Evolutionary conservation across 1,140 invertebrate species (phyloP).

Genomic region (Apis cerana): DNA sequence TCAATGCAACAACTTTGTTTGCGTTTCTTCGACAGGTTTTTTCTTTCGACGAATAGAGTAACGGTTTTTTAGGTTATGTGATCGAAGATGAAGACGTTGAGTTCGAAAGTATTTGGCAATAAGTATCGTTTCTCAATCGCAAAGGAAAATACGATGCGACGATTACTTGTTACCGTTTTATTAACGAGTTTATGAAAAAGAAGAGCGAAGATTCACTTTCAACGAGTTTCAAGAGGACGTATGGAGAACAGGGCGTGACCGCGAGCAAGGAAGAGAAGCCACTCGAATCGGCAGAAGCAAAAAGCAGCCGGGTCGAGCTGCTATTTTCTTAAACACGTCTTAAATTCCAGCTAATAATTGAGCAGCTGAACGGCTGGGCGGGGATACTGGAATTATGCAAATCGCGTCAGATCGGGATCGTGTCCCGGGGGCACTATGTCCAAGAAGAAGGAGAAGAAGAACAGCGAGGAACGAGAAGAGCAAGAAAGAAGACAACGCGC

Average conservation of each 20-base stretch:
- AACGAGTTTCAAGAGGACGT: conserved; percentile 33
- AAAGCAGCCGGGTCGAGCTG: conserved; percentile 72
- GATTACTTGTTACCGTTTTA: too few relatives aligned
- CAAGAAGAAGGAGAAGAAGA: conserved; percentile 59
- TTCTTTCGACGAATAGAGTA: too few relatives aligned
- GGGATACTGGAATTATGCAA: conserved; percentile 80
- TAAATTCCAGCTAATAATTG: conserved; percentile 80
- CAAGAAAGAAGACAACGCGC: conserved; percentile 43
- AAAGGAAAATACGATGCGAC: too few relatives aligned
- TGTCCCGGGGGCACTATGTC: conserved; percentile 76
- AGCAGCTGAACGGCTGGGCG: conserved; percentile 77
- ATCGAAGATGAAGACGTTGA: too few relatives aligned
- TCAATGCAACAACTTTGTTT: not conserved
- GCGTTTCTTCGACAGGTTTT: too few relatives aligned
- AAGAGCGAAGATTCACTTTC: conserved; percentile 51
- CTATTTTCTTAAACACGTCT: conserved; percentile 80
- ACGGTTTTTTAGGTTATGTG: too few relatives aligned
- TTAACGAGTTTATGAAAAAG: too few relatives aligned
- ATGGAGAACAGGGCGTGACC: conserved; percentile 33
- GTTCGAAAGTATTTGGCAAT: too few relatives aligned
- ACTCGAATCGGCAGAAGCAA: conserved; percentile 71
- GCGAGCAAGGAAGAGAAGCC: conserved; percentile 18
- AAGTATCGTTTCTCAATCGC: too few relatives aligned
- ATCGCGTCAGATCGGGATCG: conserved; percentile 78
- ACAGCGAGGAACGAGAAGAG: conserved; percentile 51